Conservation (phyloP, 2,797 vertebrate genomes). For the Parauchenoglanis ngamensis region DNA sequence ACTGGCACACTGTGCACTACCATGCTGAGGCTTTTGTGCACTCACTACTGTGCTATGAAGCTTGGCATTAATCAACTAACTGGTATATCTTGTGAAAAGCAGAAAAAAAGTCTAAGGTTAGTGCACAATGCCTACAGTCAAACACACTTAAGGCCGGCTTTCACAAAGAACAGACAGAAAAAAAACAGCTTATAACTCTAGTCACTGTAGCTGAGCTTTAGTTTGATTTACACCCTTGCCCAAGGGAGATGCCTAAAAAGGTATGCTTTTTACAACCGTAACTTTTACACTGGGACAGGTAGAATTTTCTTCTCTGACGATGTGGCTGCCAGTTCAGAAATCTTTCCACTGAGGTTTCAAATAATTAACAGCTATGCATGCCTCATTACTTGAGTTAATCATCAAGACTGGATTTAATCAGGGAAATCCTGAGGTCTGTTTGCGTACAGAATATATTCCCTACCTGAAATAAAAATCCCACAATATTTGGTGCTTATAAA, state of each 20-base stretch:
- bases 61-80: background rate
- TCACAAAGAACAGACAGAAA: background rate
- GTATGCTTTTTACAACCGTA: background rate
- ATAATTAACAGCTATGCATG: background rate
- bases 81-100: background rate
- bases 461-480: background rate
- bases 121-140: background rate
- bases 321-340: background rate
- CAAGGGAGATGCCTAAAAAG: background rate
- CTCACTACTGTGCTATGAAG: slow-evolving; percentile 6
- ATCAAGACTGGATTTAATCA: background rate
- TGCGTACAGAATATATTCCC: background rate
- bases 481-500: background rate
- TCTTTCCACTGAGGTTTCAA: background rate
- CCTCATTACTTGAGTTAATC: background rate
- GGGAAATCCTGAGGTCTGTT: background rate
- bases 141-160: background rate
- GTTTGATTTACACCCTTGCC: background rate
- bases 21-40: background rate
- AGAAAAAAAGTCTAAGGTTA: background rate
- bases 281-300: background rate
- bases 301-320: background rate
- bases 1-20: slow-evolving; percentile 8
- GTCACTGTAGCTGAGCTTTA: background rate
- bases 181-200: background rate